These are phyloP conservation scores for Nemapogon koenigi DNA, from an alignment of 2,888 invertebrate species.

Conservation along the genomic window DNA sequence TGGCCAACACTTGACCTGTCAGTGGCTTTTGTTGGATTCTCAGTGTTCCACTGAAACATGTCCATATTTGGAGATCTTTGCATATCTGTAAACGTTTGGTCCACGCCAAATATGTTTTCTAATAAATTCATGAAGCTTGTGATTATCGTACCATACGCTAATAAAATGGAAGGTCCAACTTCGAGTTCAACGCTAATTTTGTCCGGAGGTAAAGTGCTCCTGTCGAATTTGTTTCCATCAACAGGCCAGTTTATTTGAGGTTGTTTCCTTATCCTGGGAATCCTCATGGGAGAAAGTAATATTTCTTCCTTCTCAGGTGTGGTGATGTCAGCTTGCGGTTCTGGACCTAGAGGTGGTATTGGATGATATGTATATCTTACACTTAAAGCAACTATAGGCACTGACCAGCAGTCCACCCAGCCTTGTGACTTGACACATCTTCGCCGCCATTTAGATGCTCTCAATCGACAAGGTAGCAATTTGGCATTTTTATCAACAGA, in stretches of 20 bases:
- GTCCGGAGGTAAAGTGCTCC: constrained; percentile 84
- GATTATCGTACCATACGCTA: constrained; percentile 91
- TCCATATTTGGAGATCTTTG: constrained; percentile 67
- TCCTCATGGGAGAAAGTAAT: constrained; percentile 88
- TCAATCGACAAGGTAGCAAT: constrained; percentile 70
- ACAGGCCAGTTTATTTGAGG: constrained; percentile 72
- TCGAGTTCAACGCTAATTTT: constrained; percentile 91
- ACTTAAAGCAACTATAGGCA: constrained; percentile 91
- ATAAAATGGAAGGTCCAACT: constrained; percentile 91
- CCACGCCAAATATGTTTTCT: constrained; percentile 97
- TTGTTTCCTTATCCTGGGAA: constrained; percentile 79
- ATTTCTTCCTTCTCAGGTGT: constrained; percentile 96
- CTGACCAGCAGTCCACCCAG: constrained; percentile 97
- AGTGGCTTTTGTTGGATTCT: constrained; percentile 38
- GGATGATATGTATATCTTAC: constrained; percentile 94
- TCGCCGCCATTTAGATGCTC: constrained; percentile 79
- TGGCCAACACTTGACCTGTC: constrained; percentile 50
- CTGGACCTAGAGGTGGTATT: constrained; percentile 85
- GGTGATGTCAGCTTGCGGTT: constrained; percentile 90
- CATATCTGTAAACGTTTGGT: constrained; percentile 94
- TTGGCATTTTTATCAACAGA: constrained; percentile 90
- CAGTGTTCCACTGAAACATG: constrained; percentile 43
- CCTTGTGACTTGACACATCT: constrained; percentile 75
- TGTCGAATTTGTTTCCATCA: constrained; percentile 84
- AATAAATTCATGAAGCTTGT: constrained; percentile 89